Conservation (phyloP, 2,888 invertebrate species). For the Laspeyria flexula region DNA sequence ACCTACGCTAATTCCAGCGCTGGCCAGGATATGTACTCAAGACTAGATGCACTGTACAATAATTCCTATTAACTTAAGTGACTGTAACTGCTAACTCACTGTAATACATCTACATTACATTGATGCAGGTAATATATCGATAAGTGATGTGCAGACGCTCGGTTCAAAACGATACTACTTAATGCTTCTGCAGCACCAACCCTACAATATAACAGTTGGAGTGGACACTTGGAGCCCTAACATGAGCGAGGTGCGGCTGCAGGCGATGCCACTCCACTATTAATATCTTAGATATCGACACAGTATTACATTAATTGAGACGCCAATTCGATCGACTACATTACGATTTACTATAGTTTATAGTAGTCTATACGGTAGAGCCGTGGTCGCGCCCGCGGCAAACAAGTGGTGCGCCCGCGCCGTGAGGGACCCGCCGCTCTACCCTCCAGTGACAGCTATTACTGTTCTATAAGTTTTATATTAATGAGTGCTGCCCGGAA, state of each 20-base stretch:
- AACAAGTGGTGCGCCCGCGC: conserved; percentile 12
- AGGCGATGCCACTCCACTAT: background rate
- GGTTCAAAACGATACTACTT: no score
- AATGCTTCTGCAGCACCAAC: no score
- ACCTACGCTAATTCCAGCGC: no score
- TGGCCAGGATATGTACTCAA: no score
- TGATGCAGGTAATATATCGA: no score
- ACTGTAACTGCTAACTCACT: no score
- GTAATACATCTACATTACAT: no score
- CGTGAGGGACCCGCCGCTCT: background rate
- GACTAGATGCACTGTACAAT: no score
- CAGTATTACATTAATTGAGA: conserved; percentile 5
- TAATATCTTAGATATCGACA: background rate
- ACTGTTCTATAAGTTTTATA: background rate
- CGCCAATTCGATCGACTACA: conserved; percentile 2
- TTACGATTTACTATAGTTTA: conserved; percentile 1
- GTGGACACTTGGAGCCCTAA: no score
- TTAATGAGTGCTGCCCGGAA: background rate
- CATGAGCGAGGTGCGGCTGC: background rate
- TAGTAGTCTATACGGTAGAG: background rate
- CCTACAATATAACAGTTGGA: no score
- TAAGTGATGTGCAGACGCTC: no score
- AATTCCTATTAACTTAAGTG: no score
- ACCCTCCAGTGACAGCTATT: background rate
- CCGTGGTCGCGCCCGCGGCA: conserved; percentile 2